Conservation (phyloP, 2,113 vertebrate species). For the Myocastor coypus region DNA sequence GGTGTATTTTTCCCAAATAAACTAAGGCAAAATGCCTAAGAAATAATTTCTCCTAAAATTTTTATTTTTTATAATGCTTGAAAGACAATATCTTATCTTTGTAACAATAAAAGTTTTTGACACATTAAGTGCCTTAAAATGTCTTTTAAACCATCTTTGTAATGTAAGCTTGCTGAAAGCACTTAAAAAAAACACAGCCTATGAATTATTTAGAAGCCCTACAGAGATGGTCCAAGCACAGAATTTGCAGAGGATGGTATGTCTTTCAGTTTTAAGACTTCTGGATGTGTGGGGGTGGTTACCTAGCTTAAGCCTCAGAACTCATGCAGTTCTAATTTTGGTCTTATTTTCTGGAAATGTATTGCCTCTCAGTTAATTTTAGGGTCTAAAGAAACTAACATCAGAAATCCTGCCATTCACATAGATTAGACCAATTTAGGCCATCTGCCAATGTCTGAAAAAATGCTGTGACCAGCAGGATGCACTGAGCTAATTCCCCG, state of each 20-base stretch:
- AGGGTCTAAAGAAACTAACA: background rate
- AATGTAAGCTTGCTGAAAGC: slow-evolving; percentile 57
- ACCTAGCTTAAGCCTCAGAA: background rate
- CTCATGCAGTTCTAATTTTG: slow-evolving; percentile 19
- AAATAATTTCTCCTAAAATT: slow-evolving; percentile 56
- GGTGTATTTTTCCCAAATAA: slow-evolving; percentile 25
- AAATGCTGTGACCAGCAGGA: background rate
- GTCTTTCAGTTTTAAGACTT: slow-evolving; percentile 17
- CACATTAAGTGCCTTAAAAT: slow-evolving; percentile 56
- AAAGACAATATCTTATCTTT: background rate
- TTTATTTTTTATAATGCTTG: slow-evolving; percentile 48
- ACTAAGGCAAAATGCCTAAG: slow-evolving; percentile 32
- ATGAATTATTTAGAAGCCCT: slow-evolving; percentile 38
- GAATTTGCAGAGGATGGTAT: background rate
- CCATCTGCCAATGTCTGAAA: background rate
- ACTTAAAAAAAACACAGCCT: slow-evolving; percentile 56
- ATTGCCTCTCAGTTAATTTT: background rate
- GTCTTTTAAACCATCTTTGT: slow-evolving; percentile 73
- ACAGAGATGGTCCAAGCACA: background rate
- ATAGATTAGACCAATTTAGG: background rate
- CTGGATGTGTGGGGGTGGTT: background rate
- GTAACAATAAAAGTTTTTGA: slow-evolving; percentile 27
- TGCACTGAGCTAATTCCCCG: background rate
- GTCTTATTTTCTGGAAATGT: slow-evolving; percentile 47
- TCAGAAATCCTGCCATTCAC: background rate